Evolutionary conservation across 2,113 vertebrate species (phyloP), one percentile per base, ranked within the genome.

Genomic region (Oryzias woworae): DNA sequence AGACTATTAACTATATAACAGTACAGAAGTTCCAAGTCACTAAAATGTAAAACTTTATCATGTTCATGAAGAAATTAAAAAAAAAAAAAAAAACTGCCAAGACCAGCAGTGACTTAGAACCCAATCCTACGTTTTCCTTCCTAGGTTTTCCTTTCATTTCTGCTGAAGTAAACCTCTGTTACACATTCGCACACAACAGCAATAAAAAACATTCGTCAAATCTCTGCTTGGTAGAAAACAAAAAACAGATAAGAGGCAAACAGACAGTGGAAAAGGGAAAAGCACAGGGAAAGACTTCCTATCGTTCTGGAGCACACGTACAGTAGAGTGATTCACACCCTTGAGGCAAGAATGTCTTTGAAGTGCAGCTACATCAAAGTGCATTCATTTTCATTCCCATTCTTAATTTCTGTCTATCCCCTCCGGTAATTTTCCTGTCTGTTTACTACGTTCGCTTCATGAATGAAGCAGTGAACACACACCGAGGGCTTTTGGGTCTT

Each of bases 361-460:
- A 84, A 84, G 84, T 71, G 68, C 22, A 36, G 67, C 69, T 42
- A 75, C 73, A 85, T 83, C 80, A 88, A 82, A 82, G 74, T 57
- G 14, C 31, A 50, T 51, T 56, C 47, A 18, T 58, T 61, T 64
- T 64, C 62, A 10, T 45, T 26, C 28, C 24, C 56, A 24, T 66
- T 78, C 71, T 66, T 51, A 59, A 77, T 74, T 73, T 68, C 61
- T 18, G 49, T 44, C 31, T 26, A 5, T n/a, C 50, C 62, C 74
- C 44, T 53, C 45, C 57, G 41, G 71, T 68, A 24, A 42, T 75
- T 8, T 2, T n/a, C 57, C 53, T 62, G 45, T 62, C 64, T 68
- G 67, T 78, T 75, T 79, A 67, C 67, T 14, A 36, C 65, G 62
- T 26, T 51, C 10, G 36, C 47, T 54, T 56, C 0, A 14, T 53